Percentiles rank a stretch among this genome's conserved stretches.
phyloP scores from a whole-genome alignment of 2,888 invertebrate genomes.

The Metallyticus violacea region DNA sequence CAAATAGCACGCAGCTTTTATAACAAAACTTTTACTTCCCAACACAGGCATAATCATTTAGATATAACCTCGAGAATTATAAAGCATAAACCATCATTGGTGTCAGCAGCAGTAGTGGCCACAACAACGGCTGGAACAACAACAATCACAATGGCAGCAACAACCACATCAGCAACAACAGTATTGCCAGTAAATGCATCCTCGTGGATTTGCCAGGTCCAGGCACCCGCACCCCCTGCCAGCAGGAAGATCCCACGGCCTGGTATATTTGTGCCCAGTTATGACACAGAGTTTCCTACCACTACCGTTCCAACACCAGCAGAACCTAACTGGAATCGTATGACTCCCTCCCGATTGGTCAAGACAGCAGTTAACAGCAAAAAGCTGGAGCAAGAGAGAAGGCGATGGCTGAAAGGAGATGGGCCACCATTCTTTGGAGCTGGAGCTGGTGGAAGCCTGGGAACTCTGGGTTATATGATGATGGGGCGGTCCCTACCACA shows the following conservation, averaged over 20 bases:
- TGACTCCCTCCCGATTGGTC: slow-evolving; percentile 60
- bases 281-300: slow-evolving; percentile 39
- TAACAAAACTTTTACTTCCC: neutral
- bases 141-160: neutral
- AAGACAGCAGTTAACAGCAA: slow-evolving; percentile 65
- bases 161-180: neutral
- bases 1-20: neutral
- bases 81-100: neutral
- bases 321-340: slow-evolving; percentile 40
- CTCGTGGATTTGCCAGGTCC: neutral
- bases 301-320: slow-evolving; percentile 46
- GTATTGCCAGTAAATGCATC: neutral
- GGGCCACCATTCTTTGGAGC: slow-evolving; percentile 38
- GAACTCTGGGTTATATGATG: slow-evolving; percentile 25
- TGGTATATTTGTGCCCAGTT: slow-evolving; percentile 42
- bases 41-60: neutral
- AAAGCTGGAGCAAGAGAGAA: slow-evolving; percentile 55
- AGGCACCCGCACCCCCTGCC: slow-evolving; percentile 13
- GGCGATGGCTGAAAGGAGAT: slow-evolving; percentile 51
- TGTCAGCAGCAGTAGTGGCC: neutral
- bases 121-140: neutral
- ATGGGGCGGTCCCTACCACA: slow-evolving; percentile 26
- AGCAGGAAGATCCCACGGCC: slow-evolving; percentile 41
- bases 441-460: slow-evolving; percentile 14
- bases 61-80: neutral